phyloP scores from a whole-genome alignment of 2,113 vertebrate genomes.

The Oceanites oceanicus region DNA sequence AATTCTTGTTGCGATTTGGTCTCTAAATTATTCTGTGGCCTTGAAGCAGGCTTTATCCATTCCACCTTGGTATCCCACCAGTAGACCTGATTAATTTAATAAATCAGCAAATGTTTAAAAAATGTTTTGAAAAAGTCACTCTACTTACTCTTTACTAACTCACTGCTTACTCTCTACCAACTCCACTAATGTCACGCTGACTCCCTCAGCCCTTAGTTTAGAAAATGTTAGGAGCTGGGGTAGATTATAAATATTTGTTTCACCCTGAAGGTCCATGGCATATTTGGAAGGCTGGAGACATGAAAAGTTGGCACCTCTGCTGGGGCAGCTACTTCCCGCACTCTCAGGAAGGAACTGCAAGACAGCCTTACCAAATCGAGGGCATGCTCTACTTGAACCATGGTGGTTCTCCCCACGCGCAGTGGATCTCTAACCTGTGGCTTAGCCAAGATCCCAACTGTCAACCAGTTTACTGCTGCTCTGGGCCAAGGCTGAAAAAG shows the following conservation, averaged over 20 bases:
- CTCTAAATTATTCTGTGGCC: neutral
- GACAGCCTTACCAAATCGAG: neutral
- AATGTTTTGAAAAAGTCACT: neutral
- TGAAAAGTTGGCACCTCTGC: neutral
- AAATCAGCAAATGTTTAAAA: neutral
- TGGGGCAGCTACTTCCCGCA: neutral
- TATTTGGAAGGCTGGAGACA: neutral
- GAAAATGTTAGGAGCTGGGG: neutral
- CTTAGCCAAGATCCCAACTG: neutral
- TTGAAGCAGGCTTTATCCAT: neutral
- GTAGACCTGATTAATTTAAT: neutral
- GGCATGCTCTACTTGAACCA: neutral
- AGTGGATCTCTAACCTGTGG: neutral
- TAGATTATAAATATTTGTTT: neutral
- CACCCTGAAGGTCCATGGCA: neutral
- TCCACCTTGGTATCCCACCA: neutral
- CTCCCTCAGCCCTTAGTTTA: neutral
- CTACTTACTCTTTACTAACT: neutral
- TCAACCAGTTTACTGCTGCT: neutral
- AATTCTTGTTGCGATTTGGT: neutral
- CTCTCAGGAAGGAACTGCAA: neutral
- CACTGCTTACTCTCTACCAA: too few relatives aligned
- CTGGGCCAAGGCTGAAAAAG: neutral
- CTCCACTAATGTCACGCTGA: neutral
- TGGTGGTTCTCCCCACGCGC: fast-evolving